A percentile compares a stretch with the other conserved stretches of the same genome.
These are phyloP conservation scores for Chelmon rostratus DNA, from an alignment of 2,797 vertebrate species.

Conservation along the genomic window DNA sequence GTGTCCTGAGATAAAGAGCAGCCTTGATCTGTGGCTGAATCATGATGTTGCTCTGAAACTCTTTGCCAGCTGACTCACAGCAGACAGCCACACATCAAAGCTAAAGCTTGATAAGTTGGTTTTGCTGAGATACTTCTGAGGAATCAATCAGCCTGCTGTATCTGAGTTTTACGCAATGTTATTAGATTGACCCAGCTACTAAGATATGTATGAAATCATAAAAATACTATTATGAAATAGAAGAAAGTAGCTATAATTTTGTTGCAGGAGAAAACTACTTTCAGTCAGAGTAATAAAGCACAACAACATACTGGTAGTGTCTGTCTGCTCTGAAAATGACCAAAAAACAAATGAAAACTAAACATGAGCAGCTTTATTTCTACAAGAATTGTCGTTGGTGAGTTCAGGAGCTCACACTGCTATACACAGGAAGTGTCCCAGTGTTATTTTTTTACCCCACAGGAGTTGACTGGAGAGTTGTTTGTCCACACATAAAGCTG, in stretches of 20 bases:
- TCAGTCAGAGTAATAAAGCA: not conserved
- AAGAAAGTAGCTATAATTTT: not conserved
- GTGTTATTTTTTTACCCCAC: not conserved
- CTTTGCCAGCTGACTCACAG: not conserved
- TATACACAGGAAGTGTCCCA: not conserved
- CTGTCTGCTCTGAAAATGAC: not conserved
- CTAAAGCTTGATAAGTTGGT: not conserved
- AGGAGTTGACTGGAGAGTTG: not conserved
- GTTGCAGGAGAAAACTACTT: not conserved
- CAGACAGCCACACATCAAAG: not conserved
- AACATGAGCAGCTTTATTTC: not conserved
- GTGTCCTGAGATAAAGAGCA: conserved; percentile 16
- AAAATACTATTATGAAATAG: no score
- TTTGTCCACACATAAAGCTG: not conserved
- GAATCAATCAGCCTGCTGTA: not conserved
- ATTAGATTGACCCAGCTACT: not conserved
- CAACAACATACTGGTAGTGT: not conserved
- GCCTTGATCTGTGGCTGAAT: not conserved
- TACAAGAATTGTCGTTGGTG: conserved; percentile 4
- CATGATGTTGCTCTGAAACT: not conserved
- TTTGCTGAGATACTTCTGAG: not conserved
- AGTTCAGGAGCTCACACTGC: no score
- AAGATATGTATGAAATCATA: no score
- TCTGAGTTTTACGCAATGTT: not conserved
- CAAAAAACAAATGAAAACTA: not conserved